Conservation (phyloP, 2,888 invertebrate genomes). For the Dyspetes luteomarginatus region DNA sequence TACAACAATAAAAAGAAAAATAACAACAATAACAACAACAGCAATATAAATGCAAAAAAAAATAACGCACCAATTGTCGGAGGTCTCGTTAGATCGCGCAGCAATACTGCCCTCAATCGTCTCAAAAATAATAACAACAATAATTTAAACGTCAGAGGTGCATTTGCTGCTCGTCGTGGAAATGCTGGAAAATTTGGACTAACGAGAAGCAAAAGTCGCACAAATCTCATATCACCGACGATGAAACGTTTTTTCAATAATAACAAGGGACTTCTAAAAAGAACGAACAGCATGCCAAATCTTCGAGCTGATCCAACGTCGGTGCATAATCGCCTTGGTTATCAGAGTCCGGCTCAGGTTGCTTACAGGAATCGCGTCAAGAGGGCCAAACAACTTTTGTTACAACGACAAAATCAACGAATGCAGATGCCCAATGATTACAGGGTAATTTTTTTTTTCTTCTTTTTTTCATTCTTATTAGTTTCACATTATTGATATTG, state of each 20-base stretch:
- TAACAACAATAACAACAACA: slow-evolving; percentile 44
- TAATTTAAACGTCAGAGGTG: slow-evolving; percentile 70
- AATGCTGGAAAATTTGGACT: slow-evolving; percentile 73
- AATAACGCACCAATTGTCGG: slow-evolving; percentile 14
- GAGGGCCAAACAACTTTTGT: slow-evolving; percentile 78
- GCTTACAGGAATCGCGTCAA: slow-evolving; percentile 81
- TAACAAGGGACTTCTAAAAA: slow-evolving; percentile 74
- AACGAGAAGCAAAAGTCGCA: slow-evolving; percentile 78
- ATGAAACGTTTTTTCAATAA: slow-evolving; percentile 73
- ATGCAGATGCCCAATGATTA: slow-evolving; percentile 76
- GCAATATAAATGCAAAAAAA: no score
- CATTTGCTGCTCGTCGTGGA: slow-evolving; percentile 71
- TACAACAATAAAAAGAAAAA: slow-evolving; percentile 70
- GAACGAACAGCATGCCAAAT: slow-evolving; percentile 80
- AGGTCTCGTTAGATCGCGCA: slow-evolving; percentile 73
- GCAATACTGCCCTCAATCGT: slow-evolving; percentile 74
- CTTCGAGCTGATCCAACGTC: slow-evolving; percentile 78
- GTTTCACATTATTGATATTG: background rate
- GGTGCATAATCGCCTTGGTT: slow-evolving; percentile 80
- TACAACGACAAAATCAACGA: slow-evolving; percentile 79
- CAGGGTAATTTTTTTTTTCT: slow-evolving; percentile 72
- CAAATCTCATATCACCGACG: slow-evolving; percentile 70
- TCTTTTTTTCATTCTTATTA: no score
- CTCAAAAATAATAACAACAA: slow-evolving; percentile 65
- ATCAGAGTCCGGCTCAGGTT: slow-evolving; percentile 80